These are phyloP conservation scores for Cotesia typhae DNA, from an alignment of 1,140 invertebrate genomes.

Conservation along the genomic window DNA sequence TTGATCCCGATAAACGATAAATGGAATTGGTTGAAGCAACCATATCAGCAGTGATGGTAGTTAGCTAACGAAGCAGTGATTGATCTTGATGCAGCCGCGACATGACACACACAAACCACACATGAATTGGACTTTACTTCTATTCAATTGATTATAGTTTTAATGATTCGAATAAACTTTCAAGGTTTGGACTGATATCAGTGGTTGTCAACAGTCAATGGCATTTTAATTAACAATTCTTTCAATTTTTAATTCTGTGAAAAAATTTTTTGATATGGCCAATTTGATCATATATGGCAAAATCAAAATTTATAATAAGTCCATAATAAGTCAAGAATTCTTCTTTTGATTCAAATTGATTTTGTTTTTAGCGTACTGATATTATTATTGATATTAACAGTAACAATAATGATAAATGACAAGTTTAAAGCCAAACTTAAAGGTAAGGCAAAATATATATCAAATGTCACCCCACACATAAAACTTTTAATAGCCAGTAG, in stretches of 20 bases:
- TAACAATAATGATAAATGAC: too few relatives aligned
- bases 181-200: background rate
- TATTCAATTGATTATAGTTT: slow-evolving; percentile 9
- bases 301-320: too few relatives aligned
- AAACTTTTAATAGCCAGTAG: slow-evolving; percentile 48
- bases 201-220: too few relatives aligned
- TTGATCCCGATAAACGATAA: slow-evolving; percentile 18
- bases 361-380: too few relatives aligned
- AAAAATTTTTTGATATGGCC: too few relatives aligned
- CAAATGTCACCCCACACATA: slow-evolving; percentile 32
- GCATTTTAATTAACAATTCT: too few relatives aligned
- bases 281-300: too few relatives aligned
- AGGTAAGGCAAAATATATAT: background rate
- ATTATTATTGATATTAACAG: too few relatives aligned
- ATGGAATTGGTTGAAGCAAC: slow-evolving; percentile 5
- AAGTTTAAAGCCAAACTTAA: too few relatives aligned
- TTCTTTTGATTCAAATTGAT: too few relatives aligned
- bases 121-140: background rate
- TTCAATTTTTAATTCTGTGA: too few relatives aligned
- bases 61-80: slow-evolving; percentile 13
- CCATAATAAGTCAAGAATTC: too few relatives aligned
- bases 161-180: slow-evolving; percentile 6
- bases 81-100: slow-evolving; percentile 8
- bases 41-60: background rate
- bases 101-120: background rate